Evolutionary conservation across 1,140 invertebrate species (phyloP), one percentile per base, ranked within the genome.

Genomic region (Globodera rostochiensis): DNA sequence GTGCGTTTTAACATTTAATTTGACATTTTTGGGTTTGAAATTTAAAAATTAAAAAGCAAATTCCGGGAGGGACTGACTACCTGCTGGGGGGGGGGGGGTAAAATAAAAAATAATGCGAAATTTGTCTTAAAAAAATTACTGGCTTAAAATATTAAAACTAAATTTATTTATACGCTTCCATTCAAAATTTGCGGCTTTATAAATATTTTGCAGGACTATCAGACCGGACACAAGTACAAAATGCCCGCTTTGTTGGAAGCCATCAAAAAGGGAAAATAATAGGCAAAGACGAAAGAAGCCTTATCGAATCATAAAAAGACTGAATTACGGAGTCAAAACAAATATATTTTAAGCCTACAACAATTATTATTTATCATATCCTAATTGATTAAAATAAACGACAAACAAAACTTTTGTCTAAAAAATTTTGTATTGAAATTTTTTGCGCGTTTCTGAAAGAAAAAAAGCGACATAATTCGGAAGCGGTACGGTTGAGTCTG

Each of bases 221-320:
- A 96, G 85, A 98, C 97, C 76, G 97, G 97, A 6, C 97, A 98
- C 90, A 94, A 96, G 81, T 99, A 98, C 90, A 93, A 95, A 86
- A 94, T 96, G 91, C 96, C 96, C n/a, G 91, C 96, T 82, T 92
- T 98, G 79, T 95, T 78, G 77, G 64, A 78, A 25, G 64, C 66
- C 13, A 70, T 78, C 46, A 78, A 70, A 36, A 78, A 70, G 50
- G 77, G 25, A 36, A 78, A 78, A 78, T 78, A 70, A 25, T n/a
- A 21, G 8, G 11, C 6, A 19, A 66, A 15, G 60, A 66, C 13
- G 69, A 36, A 70, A 8, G 67, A 66, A 25, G 50, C 45, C 45
- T 50, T 2, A 15, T 46, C 47, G 47, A n/a, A 6, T 4, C 25
- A 50, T 7, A 57, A 57, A 76, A 75, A 13, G n/a, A 11, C n/a